These are phyloP conservation scores for Sebastes itinus DNA, from an alignment of 2,797 vertebrate genomes.

Conservation along the genomic window DNA sequence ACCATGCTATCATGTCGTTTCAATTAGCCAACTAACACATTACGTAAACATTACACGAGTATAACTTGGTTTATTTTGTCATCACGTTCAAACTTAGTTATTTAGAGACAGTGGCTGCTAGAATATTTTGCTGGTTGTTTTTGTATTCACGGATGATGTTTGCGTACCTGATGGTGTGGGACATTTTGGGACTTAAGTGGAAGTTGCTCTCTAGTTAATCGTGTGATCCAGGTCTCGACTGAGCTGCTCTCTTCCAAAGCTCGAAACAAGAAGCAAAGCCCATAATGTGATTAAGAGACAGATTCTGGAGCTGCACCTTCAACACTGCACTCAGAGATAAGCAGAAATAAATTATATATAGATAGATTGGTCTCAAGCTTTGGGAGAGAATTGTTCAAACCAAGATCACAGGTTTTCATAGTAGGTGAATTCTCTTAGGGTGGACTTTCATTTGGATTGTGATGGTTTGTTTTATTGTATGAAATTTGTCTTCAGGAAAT, in stretches of 20 bases:
- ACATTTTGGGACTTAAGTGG: slow-evolving; percentile 54
- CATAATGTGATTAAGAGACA: slow-evolving; percentile 44
- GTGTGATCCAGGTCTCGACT: slow-evolving; percentile 45
- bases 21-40: slow-evolving; percentile 77
- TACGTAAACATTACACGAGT: slow-evolving; percentile 72
- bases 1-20: slow-evolving; percentile 67
- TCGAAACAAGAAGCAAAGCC: slow-evolving; percentile 37
- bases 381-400: slow-evolving; percentile 51
- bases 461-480: slow-evolving; percentile 78
- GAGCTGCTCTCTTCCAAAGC: slow-evolving; percentile 48
- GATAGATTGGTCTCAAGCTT: slow-evolving; percentile 28
- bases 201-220: slow-evolving; percentile 58
- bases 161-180: slow-evolving; percentile 64
- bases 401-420: slow-evolving; percentile 58
- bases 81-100: slow-evolving; percentile 55
- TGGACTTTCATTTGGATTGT: slow-evolving; percentile 72
- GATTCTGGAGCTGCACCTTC: neutral
- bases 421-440: slow-evolving; percentile 39
- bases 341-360: neutral
- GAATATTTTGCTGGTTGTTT: slow-evolving; percentile 64
- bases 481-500: slow-evolving; percentile 76
- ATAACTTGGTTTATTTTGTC: slow-evolving; percentile 67
- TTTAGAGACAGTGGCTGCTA: slow-evolving; percentile 68
- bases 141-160: slow-evolving; percentile 62
- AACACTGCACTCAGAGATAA: neutral